Base-by-base conservation (phyloP, 2,797 vertebrate species). In the Sebastes taczanowskii region DNA sequence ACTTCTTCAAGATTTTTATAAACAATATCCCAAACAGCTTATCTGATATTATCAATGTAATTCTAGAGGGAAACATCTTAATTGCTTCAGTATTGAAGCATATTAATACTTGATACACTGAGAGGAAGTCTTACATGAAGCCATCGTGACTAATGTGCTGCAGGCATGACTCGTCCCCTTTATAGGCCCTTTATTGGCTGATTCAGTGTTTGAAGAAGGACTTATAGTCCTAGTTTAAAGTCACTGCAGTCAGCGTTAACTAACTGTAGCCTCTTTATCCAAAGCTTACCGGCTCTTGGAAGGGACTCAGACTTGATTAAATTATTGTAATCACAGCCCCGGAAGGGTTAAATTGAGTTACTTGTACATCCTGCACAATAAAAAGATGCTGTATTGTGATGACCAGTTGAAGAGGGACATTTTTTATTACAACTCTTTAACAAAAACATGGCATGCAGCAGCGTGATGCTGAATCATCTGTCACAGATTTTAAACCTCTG, bases 261-360 rank as follows among this genome's bases (percentile, higher is more conserved):
- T 32, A 8, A 13, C 11, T 20, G 30, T 11, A 27, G 20, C 35
- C 9, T 65, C 35, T 27, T 56, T 7, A 11, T n/a, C 3, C 11
- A 16, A n/a, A 68, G 23, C 29, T 62, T 7, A n/a, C 11, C 4
- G 5, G 34, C 34, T 56, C 60, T 66, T 55, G 7, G 42, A 71
- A 20, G 7, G 7, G 55, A 70, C 32, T 75, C 66, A 11, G 18
- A 66, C 34, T 16, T 66, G 5, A 71, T 74, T 65, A 8, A 69
- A 42, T 74, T 53, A 53, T 7, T 71, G 22, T 22, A 20, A 20
- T 10, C 7, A 10, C 34, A 42, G 16, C 38, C 4, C 3, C 3
- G 7, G 18, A 55, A 65, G 65, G 23, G 55, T 71, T 29, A 13
- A 66, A 75, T 79, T 16, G 66, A 66, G 62, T 77, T 77, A 77